These are phyloP conservation scores for Brachymystax lenok DNA, from an alignment of 2,797 vertebrate species.

Conservation along the genomic window DNA sequence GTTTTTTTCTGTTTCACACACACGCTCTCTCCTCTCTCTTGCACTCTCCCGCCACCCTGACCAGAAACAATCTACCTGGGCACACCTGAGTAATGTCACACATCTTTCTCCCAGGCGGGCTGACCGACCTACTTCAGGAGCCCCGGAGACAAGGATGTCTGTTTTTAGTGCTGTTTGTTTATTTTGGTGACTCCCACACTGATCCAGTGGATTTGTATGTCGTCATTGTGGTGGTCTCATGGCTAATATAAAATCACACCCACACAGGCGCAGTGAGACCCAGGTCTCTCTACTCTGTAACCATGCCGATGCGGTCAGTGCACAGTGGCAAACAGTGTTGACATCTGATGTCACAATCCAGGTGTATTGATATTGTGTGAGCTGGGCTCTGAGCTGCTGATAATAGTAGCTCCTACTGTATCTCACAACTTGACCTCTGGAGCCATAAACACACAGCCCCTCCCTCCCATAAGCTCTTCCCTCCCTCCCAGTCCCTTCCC, in stretches of 20 bases:
- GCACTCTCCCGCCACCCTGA: neutral
- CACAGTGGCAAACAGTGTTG: neutral
- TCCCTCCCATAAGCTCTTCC: slow-evolving; percentile 10
- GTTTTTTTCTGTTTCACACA: slow-evolving; percentile 17
- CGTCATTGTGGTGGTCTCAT: slow-evolving; percentile 25
- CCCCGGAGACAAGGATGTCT: neutral
- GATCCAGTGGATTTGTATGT: slow-evolving; percentile 31
- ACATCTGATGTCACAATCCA: too few species aligned
- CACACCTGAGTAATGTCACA: neutral
- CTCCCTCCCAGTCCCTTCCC: slow-evolving; percentile 27
- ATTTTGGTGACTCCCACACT: slow-evolving; percentile 61
- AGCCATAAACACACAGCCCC: slow-evolving; percentile 31
- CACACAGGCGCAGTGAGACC: slow-evolving; percentile 48
- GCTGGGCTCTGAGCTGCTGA: slow-evolving; percentile 14
- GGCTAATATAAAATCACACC: slow-evolving; percentile 42
- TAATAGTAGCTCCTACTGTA: slow-evolving; percentile 35
- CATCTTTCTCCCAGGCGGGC: slow-evolving; percentile 14
- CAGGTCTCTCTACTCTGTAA: neutral
- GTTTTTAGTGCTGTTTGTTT: slow-evolving; percentile 45
- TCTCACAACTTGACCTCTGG: slow-evolving; percentile 33
- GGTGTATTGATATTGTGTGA: slow-evolving; percentile 28
- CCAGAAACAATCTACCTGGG: neutral
- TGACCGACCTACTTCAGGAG: slow-evolving; percentile 3
- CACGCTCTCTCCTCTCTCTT: neutral
- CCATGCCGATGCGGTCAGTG: neutral